Evolutionary conservation across 2,113 vertebrate species (phyloP).

Genomic region (Anolis carolinensis): DNA sequence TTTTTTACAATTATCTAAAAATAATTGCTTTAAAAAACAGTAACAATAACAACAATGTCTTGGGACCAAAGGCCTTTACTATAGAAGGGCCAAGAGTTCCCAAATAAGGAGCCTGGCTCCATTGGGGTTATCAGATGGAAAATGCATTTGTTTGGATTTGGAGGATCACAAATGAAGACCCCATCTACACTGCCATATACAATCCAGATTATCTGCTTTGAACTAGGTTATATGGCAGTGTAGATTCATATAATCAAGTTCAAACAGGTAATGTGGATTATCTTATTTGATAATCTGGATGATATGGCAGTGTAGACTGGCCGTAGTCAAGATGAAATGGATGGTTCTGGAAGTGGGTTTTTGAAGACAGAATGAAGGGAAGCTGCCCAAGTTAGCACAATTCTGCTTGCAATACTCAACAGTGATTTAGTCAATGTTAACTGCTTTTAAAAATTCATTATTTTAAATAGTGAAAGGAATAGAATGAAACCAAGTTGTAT

Average conservation of each 20-base stretch:
- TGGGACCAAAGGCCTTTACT: slow-evolving; percentile 17
- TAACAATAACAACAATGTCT: not conserved
- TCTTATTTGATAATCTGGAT: no score
- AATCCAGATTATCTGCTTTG: no score
- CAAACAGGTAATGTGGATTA: no score
- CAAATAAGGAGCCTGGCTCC: not conserved
- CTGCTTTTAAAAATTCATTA: not conserved
- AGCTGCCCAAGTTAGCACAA: not conserved
- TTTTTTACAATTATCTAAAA: not conserved
- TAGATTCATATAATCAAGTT: no score
- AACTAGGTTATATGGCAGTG: no score
- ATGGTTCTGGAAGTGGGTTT: not conserved
- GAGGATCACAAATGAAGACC: not conserved
- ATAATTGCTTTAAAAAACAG: not conserved
- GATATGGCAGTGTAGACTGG: no score
- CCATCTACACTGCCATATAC: no score
- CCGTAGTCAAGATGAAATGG: not conserved
- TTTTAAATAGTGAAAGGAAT: not conserved
- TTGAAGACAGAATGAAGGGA: not conserved
- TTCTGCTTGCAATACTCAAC: not conserved
- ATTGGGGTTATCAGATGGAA: not conserved
- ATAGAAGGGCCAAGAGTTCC: not conserved
- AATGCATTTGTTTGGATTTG: not conserved
- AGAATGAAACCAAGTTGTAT: not conserved
- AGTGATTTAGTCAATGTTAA: not conserved